Percentiles rank a stretch among this genome's conserved stretches.
These are phyloP conservation scores for Porites australiensis DNA, from an alignment of 64 coral and sea anemone species.

Conservation along the genomic window DNA sequence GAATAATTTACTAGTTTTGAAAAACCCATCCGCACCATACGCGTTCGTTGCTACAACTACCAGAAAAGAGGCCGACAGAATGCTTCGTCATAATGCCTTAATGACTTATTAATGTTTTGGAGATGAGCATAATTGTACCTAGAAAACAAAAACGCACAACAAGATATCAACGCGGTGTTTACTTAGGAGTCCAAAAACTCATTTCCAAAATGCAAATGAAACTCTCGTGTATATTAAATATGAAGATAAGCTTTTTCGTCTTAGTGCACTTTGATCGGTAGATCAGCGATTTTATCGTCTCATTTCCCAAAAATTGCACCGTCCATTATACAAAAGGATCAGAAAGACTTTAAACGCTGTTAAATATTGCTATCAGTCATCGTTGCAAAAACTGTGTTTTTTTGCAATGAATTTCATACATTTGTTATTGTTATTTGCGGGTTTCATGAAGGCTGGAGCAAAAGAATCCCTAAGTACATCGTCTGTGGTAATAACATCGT, in stretches of 20 bases:
- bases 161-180: conserved; percentile 8
- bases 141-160: background rate
- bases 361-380: background rate
- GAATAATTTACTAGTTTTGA: too few relatives aligned
- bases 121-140: background rate
- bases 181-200: conserved; percentile 5
- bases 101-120: background rate
- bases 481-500: background rate
- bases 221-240: background rate
- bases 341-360: background rate
- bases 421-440: background rate
- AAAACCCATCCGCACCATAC: too few relatives aligned
- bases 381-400: background rate
- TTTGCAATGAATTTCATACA: background rate
- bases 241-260: background rate
- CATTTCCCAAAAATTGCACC: too few relatives aligned
- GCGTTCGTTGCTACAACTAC: too few relatives aligned
- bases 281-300: too few relatives aligned
- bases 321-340: too few relatives aligned
- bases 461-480: conserved; percentile 19
- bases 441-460: background rate
- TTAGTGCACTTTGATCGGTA: background rate
- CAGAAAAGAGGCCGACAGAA: too few relatives aligned
- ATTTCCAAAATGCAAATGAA: conserved; percentile 44
- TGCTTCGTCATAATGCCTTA: background rate